phyloP scores from a whole-genome alignment of 1,140 invertebrate species.

The Anthonomus grandis region DNA sequence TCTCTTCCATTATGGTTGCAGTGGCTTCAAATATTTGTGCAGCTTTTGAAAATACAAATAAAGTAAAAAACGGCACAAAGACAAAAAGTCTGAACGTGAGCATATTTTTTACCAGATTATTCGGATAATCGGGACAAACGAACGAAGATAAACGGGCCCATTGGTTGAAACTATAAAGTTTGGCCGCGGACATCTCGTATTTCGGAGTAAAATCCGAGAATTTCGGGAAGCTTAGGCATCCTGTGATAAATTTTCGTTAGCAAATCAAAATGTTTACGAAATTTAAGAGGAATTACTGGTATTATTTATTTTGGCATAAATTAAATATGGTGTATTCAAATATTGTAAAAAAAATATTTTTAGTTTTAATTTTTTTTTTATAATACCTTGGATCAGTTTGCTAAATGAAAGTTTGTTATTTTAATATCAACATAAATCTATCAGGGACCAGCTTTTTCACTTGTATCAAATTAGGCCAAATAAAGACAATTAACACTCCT shows the following conservation, averaged over 20 bases:
- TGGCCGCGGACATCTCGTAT: background rate
- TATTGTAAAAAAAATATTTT: no score
- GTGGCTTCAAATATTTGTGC: background rate
- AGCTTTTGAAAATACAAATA: background rate
- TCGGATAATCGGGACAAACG: background rate
- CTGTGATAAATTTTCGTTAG: background rate
- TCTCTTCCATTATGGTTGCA: background rate
- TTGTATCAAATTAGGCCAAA: no score
- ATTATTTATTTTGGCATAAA: background rate
- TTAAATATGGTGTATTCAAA: no score
- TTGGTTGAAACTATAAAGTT: background rate
- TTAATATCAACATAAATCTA: no score
- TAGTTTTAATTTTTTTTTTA: no score
- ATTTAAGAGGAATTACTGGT: background rate
- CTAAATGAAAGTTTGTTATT: no score
- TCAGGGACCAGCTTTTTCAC: no score
- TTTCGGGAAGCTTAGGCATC: constrained; percentile 2
- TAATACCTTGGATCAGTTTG: no score
- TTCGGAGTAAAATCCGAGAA: background rate
- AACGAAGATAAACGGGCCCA: background rate
- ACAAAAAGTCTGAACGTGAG: background rate
- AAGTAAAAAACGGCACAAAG: background rate
- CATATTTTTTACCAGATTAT: background rate
- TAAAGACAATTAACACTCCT: no score
- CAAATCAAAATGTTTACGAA: background rate